Conservation (phyloP, 2,797 vertebrate genomes). For the Gadopsis bispinosus region DNA sequence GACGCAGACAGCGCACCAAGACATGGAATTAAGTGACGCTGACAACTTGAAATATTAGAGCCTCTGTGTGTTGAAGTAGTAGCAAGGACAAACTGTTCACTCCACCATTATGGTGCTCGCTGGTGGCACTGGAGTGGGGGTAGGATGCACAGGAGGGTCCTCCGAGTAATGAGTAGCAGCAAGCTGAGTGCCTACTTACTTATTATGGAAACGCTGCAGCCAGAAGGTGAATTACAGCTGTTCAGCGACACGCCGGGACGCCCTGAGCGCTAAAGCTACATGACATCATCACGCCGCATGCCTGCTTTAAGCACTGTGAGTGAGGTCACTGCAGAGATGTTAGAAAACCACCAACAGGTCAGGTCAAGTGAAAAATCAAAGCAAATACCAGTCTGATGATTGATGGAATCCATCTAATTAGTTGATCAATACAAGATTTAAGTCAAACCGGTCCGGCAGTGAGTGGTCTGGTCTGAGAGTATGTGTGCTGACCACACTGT, state of each 20-base stretch:
- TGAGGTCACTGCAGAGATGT: slow-evolving; percentile 40
- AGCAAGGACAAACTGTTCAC: slow-evolving; percentile 64
- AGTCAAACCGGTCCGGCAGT: slow-evolving; percentile 21
- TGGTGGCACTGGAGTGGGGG: slow-evolving; percentile 63
- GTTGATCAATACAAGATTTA: slow-evolving; percentile 68
- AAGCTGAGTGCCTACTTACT: slow-evolving; percentile 70
- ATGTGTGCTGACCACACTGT: slow-evolving; percentile 55
- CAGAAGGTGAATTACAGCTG: slow-evolving; percentile 66
- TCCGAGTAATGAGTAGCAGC: slow-evolving; percentile 73
- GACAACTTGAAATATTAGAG: slow-evolving; percentile 58
- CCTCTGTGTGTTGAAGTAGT: slow-evolving; percentile 23
- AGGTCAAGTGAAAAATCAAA: slow-evolving; percentile 23
- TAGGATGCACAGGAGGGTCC: slow-evolving; percentile 72
- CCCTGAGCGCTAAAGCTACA: slow-evolving; percentile 25
- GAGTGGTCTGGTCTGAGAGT: slow-evolving; percentile 51
- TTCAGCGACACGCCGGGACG: slow-evolving; percentile 53
- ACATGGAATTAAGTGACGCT: slow-evolving; percentile 43
- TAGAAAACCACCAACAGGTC: neutral
- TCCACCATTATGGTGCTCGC: slow-evolving; percentile 54
- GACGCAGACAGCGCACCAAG: slow-evolving; percentile 18
- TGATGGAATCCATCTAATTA: slow-evolving; percentile 63
- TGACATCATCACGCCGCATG: slow-evolving; percentile 61
- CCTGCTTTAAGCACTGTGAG: slow-evolving; percentile 18
- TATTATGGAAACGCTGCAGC: slow-evolving; percentile 71
- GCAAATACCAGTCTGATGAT: slow-evolving; percentile 49